Evolutionary conservation across 2,113 vertebrate genomes (phyloP).

Genomic region (Carassius carassius): DNA sequence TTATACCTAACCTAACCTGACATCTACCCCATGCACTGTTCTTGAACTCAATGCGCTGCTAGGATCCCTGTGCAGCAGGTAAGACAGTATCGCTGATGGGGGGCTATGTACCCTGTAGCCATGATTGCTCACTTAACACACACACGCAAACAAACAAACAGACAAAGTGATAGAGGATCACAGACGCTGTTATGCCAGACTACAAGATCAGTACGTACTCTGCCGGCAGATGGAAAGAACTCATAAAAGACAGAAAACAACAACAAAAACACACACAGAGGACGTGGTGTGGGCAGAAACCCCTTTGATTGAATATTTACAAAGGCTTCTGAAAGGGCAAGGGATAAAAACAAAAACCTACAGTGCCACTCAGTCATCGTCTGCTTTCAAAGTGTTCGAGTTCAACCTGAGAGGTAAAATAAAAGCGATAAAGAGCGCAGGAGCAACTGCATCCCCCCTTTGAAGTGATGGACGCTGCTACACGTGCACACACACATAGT

Average conservation of each 20-base stretch:
- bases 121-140: conserved; percentile 38
- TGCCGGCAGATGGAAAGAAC: conserved; percentile 23
- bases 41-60: conserved; percentile 11
- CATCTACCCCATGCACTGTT: conserved; percentile 20
- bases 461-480: conserved; percentile 44
- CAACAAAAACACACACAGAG: not conserved
- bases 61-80: conserved; percentile 35
- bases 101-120: not conserved
- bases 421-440: conserved; percentile 32
- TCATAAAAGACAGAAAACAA: not conserved
- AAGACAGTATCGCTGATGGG: conserved; percentile 14
- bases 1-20: conserved; percentile 6
- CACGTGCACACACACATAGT: conserved; percentile 35
- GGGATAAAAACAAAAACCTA: conserved; percentile 39
- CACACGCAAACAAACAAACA: conserved; percentile 40
- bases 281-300: conserved; percentile 20
- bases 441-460: conserved; percentile 32
- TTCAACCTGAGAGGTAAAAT: conserved; percentile 19
- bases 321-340: conserved; percentile 61
- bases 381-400: conserved; percentile 18
- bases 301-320: conserved; percentile 72
- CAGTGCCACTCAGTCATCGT: conserved; percentile 27
- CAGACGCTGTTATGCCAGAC: conserved; percentile 11
- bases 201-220: conserved; percentile 7
- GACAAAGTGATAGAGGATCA: conserved; percentile 8